Conservation (phyloP, 2,113 vertebrate species). For the Macquaria ambigua region DNA sequence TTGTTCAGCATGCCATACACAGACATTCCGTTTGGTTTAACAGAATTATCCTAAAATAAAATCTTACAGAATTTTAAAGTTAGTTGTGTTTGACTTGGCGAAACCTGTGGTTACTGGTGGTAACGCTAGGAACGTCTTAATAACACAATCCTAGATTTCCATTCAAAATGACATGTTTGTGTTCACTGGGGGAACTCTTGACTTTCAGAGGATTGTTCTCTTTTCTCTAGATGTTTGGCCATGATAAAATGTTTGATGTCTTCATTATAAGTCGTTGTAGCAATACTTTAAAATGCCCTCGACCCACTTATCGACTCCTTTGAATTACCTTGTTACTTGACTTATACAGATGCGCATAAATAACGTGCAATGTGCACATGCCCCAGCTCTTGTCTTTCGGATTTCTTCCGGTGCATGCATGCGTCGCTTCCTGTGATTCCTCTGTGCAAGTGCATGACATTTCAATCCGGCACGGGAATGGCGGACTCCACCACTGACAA, state of each 20-base stretch:
- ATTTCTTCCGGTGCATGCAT: background rate
- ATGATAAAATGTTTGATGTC: background rate
- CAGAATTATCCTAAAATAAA: background rate
- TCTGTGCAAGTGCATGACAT: background rate
- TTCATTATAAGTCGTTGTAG: background rate
- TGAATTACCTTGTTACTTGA: background rate
- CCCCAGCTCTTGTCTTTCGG: background rate
- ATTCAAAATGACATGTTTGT: background rate
- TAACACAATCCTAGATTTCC: background rate
- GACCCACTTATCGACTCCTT: background rate
- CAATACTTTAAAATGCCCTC: background rate
- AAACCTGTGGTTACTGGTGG: background rate
- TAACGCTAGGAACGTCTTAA: background rate
- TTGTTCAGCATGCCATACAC: background rate
- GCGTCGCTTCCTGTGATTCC: background rate
- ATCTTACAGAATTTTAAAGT: background rate
- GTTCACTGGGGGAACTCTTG: background rate
- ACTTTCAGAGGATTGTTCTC: background rate
- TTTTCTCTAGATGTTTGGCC: background rate
- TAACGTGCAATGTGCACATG: background rate
- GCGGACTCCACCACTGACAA: background rate
- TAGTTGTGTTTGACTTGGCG: background rate
- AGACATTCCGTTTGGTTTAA: background rate
- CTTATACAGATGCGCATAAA: background rate
- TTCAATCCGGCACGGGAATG: background rate